Evolutionary conservation across 2,797 vertebrate genomes (phyloP), one percentile per base, ranked within the genome.

Genomic region (Lemur catta): DNA sequence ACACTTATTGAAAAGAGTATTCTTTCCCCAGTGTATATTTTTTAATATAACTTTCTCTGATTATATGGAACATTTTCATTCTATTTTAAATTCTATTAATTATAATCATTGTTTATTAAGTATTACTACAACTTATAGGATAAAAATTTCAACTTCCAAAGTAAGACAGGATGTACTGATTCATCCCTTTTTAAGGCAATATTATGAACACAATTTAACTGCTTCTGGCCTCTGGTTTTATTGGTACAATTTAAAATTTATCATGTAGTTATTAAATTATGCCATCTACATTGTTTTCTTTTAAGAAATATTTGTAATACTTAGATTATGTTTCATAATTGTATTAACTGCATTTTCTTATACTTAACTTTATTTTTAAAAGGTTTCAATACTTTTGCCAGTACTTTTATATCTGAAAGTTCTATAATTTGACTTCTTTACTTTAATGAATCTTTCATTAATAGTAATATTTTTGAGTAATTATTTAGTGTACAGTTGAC

Each of bases 61-160:
- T 57, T 48, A 82, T 38, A 46, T 85, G 13, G 28, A 50, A 35
- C 14, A 75, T 57, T 75, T 75, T 86, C n/a, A 43, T 38, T 81
- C 4, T 89, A 82, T 69, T 94, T 89, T 67, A 33, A 94, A 89
- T 52, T 75, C 35, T 92, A 18, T 67, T 55, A 48, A 82, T 91
- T 69, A 38, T 55, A 72, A 48, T 87, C 43, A 57, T 89, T 80
- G 65, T 61, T 80, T 78, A 35, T 84, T 69, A 89, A 57, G 43
- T 4, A 38, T 50, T 71, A 48, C 41, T 80, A 38, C 7, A 81
- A 63, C 35, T 94, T 78, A 35, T 43, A 89, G 80, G 15, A 41
- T n/a, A 75, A 2, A 69, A 14, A 74, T 86, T 91, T 75, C 4
- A 28, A 35, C 61, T 86, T 94, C 67, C 11, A 61, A 26, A 81